Evolutionary conservation across 2,888 invertebrate genomes (phyloP).

Genomic region (Agrilus mali): DNA sequence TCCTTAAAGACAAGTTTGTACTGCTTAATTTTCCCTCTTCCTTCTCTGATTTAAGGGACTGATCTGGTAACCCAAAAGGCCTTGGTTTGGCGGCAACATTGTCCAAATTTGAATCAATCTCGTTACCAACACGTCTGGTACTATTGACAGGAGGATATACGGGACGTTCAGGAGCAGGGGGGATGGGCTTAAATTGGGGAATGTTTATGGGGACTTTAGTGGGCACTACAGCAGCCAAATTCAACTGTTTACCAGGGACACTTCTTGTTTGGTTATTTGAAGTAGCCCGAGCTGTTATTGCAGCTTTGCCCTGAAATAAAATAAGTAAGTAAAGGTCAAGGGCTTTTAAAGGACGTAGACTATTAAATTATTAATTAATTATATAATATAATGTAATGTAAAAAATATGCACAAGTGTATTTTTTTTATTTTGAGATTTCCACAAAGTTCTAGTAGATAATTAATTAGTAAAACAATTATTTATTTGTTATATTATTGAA

Average conservation of each 20-base stretch:
- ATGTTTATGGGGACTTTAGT: slow-evolving; percentile 33
- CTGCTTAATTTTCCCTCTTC: slow-evolving; percentile 23
- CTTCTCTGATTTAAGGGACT: slow-evolving; percentile 6
- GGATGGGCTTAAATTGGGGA: slow-evolving; percentile 69
- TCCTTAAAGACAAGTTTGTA: slow-evolving; percentile 24
- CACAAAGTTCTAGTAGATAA: no score
- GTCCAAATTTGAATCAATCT: slow-evolving; percentile 9
- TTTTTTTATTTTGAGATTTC: no score
- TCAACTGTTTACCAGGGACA: not conserved
- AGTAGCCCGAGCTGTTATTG: slow-evolving; percentile 13
- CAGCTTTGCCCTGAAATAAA: slow-evolving; percentile 15
- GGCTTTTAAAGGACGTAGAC: no score
- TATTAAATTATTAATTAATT: no score
- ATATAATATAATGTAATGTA: no score
- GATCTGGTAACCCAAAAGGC: not conserved
- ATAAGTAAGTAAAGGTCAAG: not conserved
- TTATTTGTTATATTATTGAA: no score
- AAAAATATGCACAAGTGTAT: no score
- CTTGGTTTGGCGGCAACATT: not conserved
- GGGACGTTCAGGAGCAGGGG: slow-evolving; percentile 45
- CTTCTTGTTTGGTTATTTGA: slow-evolving; percentile 7
- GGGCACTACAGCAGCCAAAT: not conserved
- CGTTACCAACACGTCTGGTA: slow-evolving; percentile 4
- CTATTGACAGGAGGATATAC: slow-evolving; percentile 8
- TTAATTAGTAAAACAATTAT: no score